Percentiles rank a stretch among this genome's conserved stretches.
phyloP scores from a whole-genome alignment of 2,888 invertebrate species.

The Lampropteryx suffumata region DNA sequence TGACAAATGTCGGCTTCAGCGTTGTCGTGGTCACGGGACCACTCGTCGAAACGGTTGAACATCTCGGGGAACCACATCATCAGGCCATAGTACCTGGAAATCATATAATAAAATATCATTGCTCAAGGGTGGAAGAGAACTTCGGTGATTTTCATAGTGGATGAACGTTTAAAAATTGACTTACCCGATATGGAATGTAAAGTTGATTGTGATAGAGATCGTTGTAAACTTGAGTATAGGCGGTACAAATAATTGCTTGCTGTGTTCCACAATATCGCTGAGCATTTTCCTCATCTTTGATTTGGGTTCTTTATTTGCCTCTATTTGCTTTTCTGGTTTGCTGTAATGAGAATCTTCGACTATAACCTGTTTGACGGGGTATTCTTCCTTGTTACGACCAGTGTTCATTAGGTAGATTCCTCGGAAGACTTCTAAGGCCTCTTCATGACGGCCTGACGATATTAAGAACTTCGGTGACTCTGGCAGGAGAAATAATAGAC shows the following conservation, averaged over 20 bases:
- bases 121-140: too few species aligned
- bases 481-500: constrained; percentile 91
- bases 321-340: constrained; percentile 83
- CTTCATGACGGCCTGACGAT: constrained; percentile 89
- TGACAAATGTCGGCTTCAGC: constrained; percentile 87
- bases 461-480: constrained; percentile 96
- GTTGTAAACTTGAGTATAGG: constrained; percentile 92
- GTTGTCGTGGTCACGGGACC: constrained; percentile 85
- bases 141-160: too few species aligned
- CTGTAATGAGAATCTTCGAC: constrained; percentile 79
- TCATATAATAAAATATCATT: not conserved
- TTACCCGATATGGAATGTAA: constrained; percentile 96
- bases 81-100: constrained; percentile 91
- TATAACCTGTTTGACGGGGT: constrained; percentile 88
- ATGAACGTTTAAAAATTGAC: constrained; percentile 32
- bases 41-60: constrained; percentile 95
- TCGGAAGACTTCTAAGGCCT: constrained; percentile 91
- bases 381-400: constrained; percentile 87
- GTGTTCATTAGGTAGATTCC: constrained; percentile 92
- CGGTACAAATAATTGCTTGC: constrained; percentile 90
- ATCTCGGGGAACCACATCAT: constrained; percentile 99
- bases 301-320: constrained; percentile 80
- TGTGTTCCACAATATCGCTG: constrained; percentile 90
- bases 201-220: constrained; percentile 94
- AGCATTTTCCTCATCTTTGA: constrained; percentile 89